Percentiles rank a stretch among this genome's conserved stretches.
These are phyloP conservation scores for Halocaridina rubra DNA, from an alignment of 2,888 invertebrate species.

Conservation along the genomic window DNA sequence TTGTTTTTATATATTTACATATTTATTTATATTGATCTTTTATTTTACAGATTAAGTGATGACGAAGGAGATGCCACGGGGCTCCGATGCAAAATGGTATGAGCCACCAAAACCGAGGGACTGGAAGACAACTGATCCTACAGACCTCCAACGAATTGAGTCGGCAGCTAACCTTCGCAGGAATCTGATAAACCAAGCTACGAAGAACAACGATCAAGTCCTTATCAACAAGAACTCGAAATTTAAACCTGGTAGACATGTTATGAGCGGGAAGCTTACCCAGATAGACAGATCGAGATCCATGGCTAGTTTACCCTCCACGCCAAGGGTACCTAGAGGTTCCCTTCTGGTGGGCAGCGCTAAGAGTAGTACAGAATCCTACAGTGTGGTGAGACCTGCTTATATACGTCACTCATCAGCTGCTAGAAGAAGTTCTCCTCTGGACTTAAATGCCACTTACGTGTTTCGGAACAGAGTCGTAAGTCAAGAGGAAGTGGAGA, in stretches of 20 bases:
- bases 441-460: neutral
- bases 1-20: too few species aligned
- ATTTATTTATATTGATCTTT: too few species aligned
- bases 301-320: neutral
- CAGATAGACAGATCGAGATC: neutral
- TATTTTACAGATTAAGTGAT: constrained; percentile 1
- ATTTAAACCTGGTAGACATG: neutral
- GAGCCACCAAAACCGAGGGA: constrained; percentile 28
- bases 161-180: constrained; percentile 24
- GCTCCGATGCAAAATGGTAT: constrained; percentile 17
- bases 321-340: neutral
- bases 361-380: neutral
- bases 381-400: neutral
- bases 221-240: neutral
- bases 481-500: neutral
- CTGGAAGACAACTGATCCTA: constrained; percentile 17
- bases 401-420: neutral
- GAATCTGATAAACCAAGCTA: constrained; percentile 4
- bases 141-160: constrained; percentile 21
- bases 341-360: neutral
- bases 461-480: neutral
- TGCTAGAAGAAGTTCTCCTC: neutral
- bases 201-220: neutral
- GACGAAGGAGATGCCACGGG: constrained; percentile 25
- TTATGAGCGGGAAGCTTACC: neutral